These are phyloP conservation scores for Aphodius sticticus DNA, from an alignment of 2,888 invertebrate species.

Conservation along the genomic window DNA sequence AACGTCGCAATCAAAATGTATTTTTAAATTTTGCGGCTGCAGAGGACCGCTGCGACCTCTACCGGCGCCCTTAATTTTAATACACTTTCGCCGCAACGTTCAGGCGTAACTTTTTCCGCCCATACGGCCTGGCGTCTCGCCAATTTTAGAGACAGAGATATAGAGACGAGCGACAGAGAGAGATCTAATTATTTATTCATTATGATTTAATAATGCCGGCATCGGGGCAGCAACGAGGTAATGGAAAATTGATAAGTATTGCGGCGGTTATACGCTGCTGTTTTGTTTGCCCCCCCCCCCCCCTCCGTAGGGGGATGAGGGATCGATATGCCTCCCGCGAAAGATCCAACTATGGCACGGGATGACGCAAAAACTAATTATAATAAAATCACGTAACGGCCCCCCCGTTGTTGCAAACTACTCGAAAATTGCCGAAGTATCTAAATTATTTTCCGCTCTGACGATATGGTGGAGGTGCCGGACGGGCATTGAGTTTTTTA, in stretches of 20 bases:
- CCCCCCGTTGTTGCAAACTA: neutral
- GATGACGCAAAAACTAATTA: neutral
- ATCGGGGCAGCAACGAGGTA: neutral
- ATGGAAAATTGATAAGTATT: conserved; percentile 4
- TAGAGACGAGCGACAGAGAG: neutral
- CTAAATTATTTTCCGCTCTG: too few relatives aligned
- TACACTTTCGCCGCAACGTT: neutral
- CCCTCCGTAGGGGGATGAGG: neutral
- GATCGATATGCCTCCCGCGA: neutral
- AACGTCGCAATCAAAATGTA: neutral
- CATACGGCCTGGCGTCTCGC: neutral
- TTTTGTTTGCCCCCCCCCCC: neutral
- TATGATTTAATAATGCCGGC: neutral
- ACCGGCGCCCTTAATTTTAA: neutral
- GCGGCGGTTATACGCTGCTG: neutral
- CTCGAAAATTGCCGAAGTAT: too few relatives aligned
- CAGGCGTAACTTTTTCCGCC: neutral
- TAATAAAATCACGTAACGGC: neutral
- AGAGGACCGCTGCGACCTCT: neutral
- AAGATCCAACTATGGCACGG: neutral
- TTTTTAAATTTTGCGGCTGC: neutral
- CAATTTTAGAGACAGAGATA: neutral
- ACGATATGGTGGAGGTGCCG: too few relatives aligned
- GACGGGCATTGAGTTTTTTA: too few relatives aligned
- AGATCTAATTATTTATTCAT: neutral